Conservation (phyloP, 1,140 invertebrate genomes). For the Mesaphorura yosii region DNA sequence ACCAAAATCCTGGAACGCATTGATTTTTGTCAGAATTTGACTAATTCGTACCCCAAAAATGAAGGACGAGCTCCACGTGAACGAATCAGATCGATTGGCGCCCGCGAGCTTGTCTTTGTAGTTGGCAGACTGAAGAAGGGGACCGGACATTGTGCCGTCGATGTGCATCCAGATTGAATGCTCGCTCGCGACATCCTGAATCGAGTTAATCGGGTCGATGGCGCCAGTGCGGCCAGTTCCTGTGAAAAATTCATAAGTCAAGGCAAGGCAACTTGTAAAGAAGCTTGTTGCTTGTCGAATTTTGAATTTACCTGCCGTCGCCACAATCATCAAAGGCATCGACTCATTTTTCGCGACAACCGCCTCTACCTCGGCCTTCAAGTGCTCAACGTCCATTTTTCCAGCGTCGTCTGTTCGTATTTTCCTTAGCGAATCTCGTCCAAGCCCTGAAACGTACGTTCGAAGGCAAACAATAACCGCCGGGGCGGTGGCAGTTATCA, state of each 20-base stretch:
- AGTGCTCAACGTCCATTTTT: conserved; percentile 59
- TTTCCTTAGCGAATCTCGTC: conserved; percentile 58
- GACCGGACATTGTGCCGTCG: conserved; percentile 15
- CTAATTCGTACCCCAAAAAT: no score
- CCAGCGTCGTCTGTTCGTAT: conserved; percentile 58
- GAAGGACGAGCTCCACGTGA: no score
- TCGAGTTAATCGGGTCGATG: conserved; percentile 16
- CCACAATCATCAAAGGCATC: conserved; percentile 73
- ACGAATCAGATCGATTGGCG: no score
- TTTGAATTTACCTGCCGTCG: conserved; percentile 50
- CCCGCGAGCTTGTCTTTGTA: no score
- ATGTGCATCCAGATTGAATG: conserved; percentile 18
- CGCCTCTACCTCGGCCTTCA: conserved; percentile 61
- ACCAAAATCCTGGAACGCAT: no score
- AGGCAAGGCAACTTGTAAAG: no score
- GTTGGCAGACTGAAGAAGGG: conserved; percentile 5
- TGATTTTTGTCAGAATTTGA: no score
- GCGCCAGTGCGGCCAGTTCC: conserved; percentile 13
- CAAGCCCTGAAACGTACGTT: conserved; percentile 46
- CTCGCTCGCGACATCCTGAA: conserved; percentile 14
- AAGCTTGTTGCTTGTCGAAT: no score
- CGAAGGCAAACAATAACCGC: no score
- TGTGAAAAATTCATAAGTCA: no score
- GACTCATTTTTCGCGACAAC: conserved; percentile 51
- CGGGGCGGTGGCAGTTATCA: no score